Evolutionary conservation across 2,113 vertebrate species (phyloP).

Genomic region (Atherinomorus stipes): DNA sequence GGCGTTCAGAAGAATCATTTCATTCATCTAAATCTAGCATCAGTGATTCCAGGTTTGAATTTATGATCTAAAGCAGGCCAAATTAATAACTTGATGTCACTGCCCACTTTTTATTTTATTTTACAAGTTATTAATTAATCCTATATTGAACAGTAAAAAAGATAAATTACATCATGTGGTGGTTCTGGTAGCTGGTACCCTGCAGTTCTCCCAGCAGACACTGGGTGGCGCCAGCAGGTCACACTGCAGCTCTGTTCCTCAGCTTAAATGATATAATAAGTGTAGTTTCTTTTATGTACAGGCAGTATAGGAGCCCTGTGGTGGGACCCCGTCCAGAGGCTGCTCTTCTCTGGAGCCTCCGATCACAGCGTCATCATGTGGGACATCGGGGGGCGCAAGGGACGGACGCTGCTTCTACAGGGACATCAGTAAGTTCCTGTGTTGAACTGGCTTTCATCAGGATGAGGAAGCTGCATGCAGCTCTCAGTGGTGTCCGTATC

Average conservation of each 20-base stretch:
- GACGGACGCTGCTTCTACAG: slow-evolving; percentile 91
- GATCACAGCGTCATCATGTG: slow-evolving; percentile 99
- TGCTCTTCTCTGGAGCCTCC: slow-evolving; percentile 96
- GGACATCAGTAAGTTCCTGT: slow-evolving; percentile 91
- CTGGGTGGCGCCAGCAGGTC: slow-evolving; percentile 41
- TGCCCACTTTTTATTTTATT: too few species aligned
- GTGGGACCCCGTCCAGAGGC: slow-evolving; percentile 94
- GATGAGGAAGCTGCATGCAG: neutral
- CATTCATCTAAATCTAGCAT: too few species aligned
- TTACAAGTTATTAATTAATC: too few species aligned
- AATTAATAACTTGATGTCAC: too few species aligned
- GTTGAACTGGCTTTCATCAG: too few species aligned
- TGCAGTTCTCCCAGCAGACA: slow-evolving; percentile 38
- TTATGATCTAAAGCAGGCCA: too few species aligned
- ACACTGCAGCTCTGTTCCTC: neutral
- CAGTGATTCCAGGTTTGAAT: too few species aligned
- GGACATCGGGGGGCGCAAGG: slow-evolving; percentile 97
- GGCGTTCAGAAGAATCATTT: too few species aligned
- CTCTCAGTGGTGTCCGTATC: slow-evolving; percentile 11
- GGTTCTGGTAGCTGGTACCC: neutral
- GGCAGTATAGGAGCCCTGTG: slow-evolving; percentile 91
- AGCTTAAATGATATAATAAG: neutral
- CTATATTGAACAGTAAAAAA: too few species aligned
- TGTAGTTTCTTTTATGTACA: slow-evolving; percentile 52
- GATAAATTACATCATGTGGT: too few species aligned